phyloP scores from a whole-genome alignment of 37 sponge, comb jelly and placozoan genomes.

The Axinella damicornis region DNA sequence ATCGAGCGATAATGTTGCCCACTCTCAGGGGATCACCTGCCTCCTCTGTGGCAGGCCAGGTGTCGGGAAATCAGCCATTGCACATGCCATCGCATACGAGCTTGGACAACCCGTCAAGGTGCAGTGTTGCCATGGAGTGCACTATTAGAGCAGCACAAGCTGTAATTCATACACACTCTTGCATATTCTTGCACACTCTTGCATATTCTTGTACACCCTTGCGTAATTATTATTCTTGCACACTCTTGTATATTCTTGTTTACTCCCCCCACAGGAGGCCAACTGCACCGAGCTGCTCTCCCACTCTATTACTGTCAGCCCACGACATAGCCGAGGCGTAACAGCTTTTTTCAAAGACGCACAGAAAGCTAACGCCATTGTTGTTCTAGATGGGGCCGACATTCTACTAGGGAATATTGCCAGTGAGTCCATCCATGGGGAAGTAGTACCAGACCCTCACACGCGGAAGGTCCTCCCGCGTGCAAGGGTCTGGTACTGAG shows the following conservation, averaged over 20 bases:
- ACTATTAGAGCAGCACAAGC: no score
- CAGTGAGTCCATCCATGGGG: slow-evolving; percentile 13
- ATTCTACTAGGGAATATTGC: slow-evolving; percentile 42
- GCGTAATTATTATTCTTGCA: neutral
- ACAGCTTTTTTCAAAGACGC: slow-evolving; percentile 73
- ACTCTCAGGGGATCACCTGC: slow-evolving; percentile 19
- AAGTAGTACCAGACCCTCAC: neutral
- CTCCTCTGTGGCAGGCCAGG: slow-evolving; percentile 60
- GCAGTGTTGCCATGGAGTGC: no score
- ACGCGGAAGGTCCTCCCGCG: no score
- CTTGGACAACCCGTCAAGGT: slow-evolving; percentile 81
- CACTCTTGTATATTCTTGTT: neutral
- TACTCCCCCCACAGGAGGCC: slow-evolving; percentile 42
- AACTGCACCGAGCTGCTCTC: slow-evolving; percentile 67
- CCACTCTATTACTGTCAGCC: slow-evolving; percentile 25
- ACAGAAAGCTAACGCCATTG: slow-evolving; percentile 66
- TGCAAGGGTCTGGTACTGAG: no score
- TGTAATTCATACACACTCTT: no score
- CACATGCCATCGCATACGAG: slow-evolving; percentile 70
- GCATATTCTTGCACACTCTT: neutral
- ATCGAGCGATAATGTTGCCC: slow-evolving; percentile 41
- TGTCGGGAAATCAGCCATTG: slow-evolving; percentile 64
- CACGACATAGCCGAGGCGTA: slow-evolving; percentile 53
- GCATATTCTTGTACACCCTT: neutral
- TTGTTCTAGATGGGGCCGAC: slow-evolving; percentile 68